These are phyloP conservation scores for Macrochelys suwanniensis DNA, from an alignment of 2,797 vertebrate genomes.

Conservation along the genomic window DNA sequence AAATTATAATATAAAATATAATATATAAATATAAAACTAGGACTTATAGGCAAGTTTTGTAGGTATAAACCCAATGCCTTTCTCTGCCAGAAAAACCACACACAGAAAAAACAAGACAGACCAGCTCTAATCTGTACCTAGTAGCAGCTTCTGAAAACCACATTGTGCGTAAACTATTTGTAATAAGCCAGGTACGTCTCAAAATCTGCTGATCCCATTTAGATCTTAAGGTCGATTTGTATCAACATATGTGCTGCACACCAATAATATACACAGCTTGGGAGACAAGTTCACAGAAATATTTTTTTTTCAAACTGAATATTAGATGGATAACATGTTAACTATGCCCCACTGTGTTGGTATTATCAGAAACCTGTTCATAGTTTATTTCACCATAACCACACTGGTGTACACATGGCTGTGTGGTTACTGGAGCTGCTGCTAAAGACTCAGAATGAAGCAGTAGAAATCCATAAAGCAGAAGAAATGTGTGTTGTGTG, in stretches of 20 bases:
- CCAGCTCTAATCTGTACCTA: neutral
- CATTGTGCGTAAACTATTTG: neutral
- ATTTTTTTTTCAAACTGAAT: neutral
- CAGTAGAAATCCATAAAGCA: neutral
- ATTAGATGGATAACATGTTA: neutral
- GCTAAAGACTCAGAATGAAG: neutral
- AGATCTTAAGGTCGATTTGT: conserved; percentile 6
- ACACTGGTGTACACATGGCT: neutral
- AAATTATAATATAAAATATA: neutral
- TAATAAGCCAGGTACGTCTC: neutral
- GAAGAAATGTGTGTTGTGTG: neutral
- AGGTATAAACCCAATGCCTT: neutral
- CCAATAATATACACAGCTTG: neutral
- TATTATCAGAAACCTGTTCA: neutral
- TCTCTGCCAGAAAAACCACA: conserved; percentile 10
- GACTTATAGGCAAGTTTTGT: neutral
- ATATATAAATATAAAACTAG: neutral
- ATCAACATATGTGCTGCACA: neutral
- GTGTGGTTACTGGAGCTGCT: neutral
- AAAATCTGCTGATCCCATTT: conserved; percentile 34
- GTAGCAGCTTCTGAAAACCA: conserved; percentile 19
- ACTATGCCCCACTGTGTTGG: neutral
- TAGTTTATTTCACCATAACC: neutral
- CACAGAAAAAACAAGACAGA: neutral
- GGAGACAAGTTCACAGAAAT: neutral